Conservation (phyloP, 2,797 vertebrate genomes). For the Acanthurus lineatus region DNA sequence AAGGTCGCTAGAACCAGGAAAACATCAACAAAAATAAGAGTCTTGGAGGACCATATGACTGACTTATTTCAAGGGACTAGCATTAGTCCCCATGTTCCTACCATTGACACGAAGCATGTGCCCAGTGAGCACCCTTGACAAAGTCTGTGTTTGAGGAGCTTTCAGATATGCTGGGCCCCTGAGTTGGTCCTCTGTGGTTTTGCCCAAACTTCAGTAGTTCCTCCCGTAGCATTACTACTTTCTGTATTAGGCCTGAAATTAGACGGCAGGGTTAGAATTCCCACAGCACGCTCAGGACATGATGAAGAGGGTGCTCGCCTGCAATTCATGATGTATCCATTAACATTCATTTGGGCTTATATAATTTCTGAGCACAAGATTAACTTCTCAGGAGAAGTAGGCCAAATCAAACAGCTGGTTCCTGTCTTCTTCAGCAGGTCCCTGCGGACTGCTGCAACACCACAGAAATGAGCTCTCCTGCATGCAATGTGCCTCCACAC, state of each 20-base stretch:
- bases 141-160: conserved; percentile 51
- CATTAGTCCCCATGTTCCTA: conserved; percentile 29
- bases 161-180: conserved; percentile 36
- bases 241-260: conserved; percentile 66
- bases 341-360: conserved; percentile 76
- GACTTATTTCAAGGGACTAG: conserved; percentile 28
- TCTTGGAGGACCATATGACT: conserved; percentile 3
- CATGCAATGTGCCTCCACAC: conserved; percentile 60
- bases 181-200: conserved; percentile 46
- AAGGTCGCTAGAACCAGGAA: conserved; percentile 11
- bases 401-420: conserved; percentile 81
- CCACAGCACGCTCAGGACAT: conserved; percentile 58
- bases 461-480: conserved; percentile 68
- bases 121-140: conserved; percentile 38
- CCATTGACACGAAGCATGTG: conserved; percentile 33
- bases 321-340: conserved; percentile 72
- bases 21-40: conserved; percentile 14
- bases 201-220: conserved; percentile 53
- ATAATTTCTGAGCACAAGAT: conserved; percentile 72
- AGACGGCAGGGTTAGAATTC: conserved; percentile 64
- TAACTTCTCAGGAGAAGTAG: conserved; percentile 74
- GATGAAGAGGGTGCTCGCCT: conserved; percentile 64
- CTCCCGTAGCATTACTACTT: conserved; percentile 55
- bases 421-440: conserved; percentile 68
- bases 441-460: conserved; percentile 60